Conservation (phyloP, 2,888 invertebrate genomes). For the Cotesia congregata region DNA sequence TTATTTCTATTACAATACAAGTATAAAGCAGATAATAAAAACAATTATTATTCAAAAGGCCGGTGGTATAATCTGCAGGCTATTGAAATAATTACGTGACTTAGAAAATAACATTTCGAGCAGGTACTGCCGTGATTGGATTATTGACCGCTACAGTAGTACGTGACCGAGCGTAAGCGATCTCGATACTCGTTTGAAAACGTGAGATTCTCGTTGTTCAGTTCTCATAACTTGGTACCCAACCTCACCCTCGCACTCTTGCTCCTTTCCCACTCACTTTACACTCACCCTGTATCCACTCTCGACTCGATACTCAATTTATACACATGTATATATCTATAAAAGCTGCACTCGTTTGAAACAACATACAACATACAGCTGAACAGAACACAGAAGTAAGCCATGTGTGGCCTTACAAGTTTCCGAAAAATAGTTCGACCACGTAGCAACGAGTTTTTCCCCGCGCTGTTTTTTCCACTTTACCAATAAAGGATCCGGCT, state of each 20-base stretch:
- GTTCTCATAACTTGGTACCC: conserved; percentile 23
- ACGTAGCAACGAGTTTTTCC: not conserved
- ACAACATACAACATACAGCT: no score
- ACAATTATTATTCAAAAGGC: not conserved
- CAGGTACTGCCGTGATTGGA: conserved; percentile 35
- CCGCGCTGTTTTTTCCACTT: conserved; percentile 7
- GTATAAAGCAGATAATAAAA: not conserved
- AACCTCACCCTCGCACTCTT: not conserved
- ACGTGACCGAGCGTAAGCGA: conserved; percentile 41
- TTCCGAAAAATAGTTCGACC: not conserved
- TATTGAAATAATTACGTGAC: not conserved
- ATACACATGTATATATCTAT: not conserved
- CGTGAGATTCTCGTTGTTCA: conserved; percentile 33
- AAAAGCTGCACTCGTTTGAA: not conserved
- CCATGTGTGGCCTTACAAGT: conserved; percentile 17
- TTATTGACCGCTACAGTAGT: conserved; percentile 38
- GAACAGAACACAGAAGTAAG: not conserved
- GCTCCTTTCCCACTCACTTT: not conserved
- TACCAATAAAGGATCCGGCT: conserved; percentile 15
- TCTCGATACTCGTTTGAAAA: conserved; percentile 34
- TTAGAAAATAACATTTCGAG: conserved; percentile 25
- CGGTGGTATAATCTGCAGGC: not conserved
- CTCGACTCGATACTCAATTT: not conserved
- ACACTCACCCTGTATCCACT: not conserved
- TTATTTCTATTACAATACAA: no score